Evolutionary conservation across 2,888 invertebrate species (phyloP).

Genomic region (Brachypalpus laphriformis): DNA sequence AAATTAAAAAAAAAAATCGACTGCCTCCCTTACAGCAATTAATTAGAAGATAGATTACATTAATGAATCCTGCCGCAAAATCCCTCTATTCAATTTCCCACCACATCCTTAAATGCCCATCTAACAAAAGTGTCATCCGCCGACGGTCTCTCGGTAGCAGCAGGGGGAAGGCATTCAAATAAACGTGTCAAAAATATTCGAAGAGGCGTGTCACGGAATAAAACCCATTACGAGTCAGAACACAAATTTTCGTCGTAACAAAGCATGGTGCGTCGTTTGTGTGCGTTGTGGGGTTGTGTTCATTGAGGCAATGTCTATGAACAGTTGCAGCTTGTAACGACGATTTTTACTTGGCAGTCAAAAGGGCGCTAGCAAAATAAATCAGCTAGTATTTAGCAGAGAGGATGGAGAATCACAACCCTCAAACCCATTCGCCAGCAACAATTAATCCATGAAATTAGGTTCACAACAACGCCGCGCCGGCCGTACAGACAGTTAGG

Average conservation of each 20-base stretch:
- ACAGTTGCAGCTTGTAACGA: slow-evolving; percentile 65
- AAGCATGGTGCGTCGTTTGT: slow-evolving; percentile 42
- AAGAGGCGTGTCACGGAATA: slow-evolving; percentile 71
- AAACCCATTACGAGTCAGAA: slow-evolving; percentile 71
- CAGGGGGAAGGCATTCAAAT: slow-evolving; percentile 64
- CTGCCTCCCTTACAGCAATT: slow-evolving; percentile 29
- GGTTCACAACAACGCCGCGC: slow-evolving; percentile 60
- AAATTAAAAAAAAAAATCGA: slow-evolving; percentile 16
- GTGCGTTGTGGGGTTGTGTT: slow-evolving; percentile 28
- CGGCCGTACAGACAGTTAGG: slow-evolving; percentile 11
- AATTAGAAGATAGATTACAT: slow-evolving; percentile 71
- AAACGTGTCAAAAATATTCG: slow-evolving; percentile 72
- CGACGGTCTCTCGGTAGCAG: slow-evolving; percentile 32
- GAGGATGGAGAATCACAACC: slow-evolving; percentile 56
- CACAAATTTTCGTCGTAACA: slow-evolving; percentile 61
- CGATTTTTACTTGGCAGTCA: slow-evolving; percentile 52
- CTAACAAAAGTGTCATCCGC: slow-evolving; percentile 63
- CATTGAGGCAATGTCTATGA: slow-evolving; percentile 27
- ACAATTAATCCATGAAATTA: slow-evolving; percentile 74
- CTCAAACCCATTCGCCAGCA: slow-evolving; percentile 66
- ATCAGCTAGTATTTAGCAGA: slow-evolving; percentile 63
- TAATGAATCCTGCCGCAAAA: slow-evolving; percentile 66
- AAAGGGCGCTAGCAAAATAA: slow-evolving; percentile 64
- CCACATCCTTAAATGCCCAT: slow-evolving; percentile 67
- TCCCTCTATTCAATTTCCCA: slow-evolving; percentile 67